Percentiles rank a stretch among this genome's conserved stretches.
Evolutionary conservation across 2,113 vertebrate genomes (phyloP).

Genomic region (Rhabdomys dilectus): DNA sequence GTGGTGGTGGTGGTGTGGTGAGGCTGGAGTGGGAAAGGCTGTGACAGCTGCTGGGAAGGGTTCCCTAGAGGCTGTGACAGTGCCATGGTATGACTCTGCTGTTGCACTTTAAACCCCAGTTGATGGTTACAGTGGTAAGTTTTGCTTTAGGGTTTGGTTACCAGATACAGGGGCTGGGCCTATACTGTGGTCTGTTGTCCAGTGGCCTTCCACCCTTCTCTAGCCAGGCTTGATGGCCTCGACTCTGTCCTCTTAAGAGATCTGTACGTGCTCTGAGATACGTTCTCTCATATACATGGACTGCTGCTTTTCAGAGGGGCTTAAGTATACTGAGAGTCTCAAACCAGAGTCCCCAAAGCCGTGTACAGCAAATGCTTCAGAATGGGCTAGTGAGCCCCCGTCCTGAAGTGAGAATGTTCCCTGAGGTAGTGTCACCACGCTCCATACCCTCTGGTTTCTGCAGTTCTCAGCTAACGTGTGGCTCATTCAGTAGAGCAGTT

Average conservation of each 20-base stretch:
- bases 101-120: too few relatives aligned
- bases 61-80: not conserved
- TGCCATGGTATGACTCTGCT: not conserved
- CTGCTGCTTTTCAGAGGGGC: not conserved
- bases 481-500: not conserved
- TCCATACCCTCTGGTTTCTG: not conserved
- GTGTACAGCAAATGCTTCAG: not conserved
- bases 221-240: not conserved
- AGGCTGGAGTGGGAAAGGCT: not conserved
- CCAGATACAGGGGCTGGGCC: too few relatives aligned
- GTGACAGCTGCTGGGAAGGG: too few relatives aligned
- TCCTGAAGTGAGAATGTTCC: not conserved
- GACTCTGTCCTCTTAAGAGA: not conserved
- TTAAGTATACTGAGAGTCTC: not conserved
- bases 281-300: accelerated
- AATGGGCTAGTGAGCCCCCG: not conserved
- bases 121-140: not conserved
- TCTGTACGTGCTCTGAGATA: accelerated
- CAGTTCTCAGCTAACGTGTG: not conserved
- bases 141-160: not conserved
- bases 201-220: not conserved
- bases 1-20: too few relatives aligned
- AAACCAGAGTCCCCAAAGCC: not conserved
- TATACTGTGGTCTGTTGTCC: not conserved
- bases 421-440: accelerated